Evolutionary conservation across 2,797 vertebrate species (phyloP).

Genomic region (Chelonia mydas): DNA sequence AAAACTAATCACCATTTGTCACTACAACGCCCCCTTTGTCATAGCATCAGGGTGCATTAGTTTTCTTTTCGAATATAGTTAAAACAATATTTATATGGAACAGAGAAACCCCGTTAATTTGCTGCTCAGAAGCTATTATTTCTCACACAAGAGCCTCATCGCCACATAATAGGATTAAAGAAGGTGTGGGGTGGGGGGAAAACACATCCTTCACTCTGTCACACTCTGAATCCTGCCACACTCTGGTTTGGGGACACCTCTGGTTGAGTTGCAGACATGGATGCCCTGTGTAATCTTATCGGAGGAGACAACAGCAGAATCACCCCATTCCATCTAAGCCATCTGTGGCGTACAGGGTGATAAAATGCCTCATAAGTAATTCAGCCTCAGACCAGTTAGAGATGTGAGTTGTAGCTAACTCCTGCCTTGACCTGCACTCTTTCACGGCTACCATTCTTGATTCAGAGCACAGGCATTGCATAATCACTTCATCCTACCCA

Average conservation of each 20-base stretch:
- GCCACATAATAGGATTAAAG: neutral
- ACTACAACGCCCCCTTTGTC: neutral
- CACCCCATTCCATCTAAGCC: neutral
- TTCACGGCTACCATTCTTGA: too few relatives aligned
- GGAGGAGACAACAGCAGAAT: neutral
- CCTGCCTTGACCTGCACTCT: too few relatives aligned
- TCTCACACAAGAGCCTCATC: neutral
- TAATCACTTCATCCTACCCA: too few relatives aligned
- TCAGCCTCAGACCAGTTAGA: neutral
- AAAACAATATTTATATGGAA: too few relatives aligned
- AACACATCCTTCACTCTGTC: neutral
- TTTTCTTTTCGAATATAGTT: neutral
- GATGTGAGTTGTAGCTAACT: neutral
- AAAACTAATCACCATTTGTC: neutral
- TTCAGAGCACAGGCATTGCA: too few relatives aligned
- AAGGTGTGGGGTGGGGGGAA: neutral
- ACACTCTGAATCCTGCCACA: neutral
- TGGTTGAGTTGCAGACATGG: neutral
- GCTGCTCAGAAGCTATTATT: neutral
- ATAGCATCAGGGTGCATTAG: neutral
- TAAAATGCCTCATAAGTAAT: neutral
- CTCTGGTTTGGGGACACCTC: neutral
- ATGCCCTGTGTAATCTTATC: neutral
- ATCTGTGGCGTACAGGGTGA: neutral
- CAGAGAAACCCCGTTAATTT: neutral